Evolutionary conservation across 2,888 invertebrate genomes (phyloP).

Genomic region (Andricus quercusramuli): DNA sequence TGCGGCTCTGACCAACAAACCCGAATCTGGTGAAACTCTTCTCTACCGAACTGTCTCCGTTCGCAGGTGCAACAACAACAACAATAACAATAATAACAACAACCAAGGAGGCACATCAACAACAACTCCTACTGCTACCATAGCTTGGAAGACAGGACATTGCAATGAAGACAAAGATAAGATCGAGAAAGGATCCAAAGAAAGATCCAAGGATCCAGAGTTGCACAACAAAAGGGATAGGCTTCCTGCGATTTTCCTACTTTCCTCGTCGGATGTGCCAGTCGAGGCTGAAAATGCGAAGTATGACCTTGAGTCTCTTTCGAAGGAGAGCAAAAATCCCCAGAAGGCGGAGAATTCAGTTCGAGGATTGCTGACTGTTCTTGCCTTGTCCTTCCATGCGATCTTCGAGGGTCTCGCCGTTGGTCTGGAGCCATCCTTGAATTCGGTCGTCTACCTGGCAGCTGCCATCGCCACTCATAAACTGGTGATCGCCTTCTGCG

Average conservation of each 20-base stretch:
- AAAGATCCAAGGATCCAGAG: not conserved
- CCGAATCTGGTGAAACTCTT: conserved; percentile 77
- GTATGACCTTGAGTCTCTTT: conserved; percentile 52
- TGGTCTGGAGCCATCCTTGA: conserved; percentile 82
- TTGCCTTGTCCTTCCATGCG: conserved; percentile 85
- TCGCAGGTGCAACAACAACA: conserved; percentile 78
- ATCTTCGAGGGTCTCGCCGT: conserved; percentile 86
- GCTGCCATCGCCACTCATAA: conserved; percentile 85
- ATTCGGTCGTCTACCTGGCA: conserved; percentile 80
- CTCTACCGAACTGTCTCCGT: conserved; percentile 81
- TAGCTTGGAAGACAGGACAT: conserved; percentile 11
- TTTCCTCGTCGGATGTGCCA: conserved; percentile 59
- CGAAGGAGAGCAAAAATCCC: conserved; percentile 47
- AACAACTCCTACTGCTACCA: conserved; percentile 53
- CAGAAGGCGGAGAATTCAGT: conserved; percentile 76
- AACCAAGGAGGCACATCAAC: conserved; percentile 55
- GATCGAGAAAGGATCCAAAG: no score
- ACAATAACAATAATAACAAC: conserved; percentile 71
- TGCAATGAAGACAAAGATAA: conserved; percentile 10
- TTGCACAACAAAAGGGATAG: conserved; percentile 32
- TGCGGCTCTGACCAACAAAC: conserved; percentile 78
- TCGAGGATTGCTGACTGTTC: conserved; percentile 82
- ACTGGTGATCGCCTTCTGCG: conserved; percentile 84
- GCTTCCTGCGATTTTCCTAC: conserved; percentile 68
- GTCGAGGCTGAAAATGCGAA: conserved; percentile 54